Evolutionary conservation across 1,140 invertebrate species (phyloP).

Genomic region (Odontomachus brunneus): DNA sequence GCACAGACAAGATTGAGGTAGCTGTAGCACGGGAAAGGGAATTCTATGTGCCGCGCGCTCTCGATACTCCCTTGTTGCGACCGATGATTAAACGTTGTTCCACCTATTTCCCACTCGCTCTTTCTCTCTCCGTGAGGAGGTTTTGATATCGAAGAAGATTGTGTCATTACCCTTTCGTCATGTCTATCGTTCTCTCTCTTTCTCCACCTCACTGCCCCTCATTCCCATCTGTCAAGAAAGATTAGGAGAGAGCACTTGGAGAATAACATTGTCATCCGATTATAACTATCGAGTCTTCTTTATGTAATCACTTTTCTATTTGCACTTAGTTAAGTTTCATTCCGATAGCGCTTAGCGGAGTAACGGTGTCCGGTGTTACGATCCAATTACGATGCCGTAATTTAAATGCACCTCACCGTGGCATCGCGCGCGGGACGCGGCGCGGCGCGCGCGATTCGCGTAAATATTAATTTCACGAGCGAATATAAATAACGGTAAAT

Average conservation of each 20-base stretch:
- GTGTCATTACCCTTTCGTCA: not conserved
- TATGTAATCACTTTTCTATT: not conserved
- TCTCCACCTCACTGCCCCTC: too few species aligned
- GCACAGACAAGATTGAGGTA: constrained; percentile 56
- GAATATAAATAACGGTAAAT: constrained; percentile 69
- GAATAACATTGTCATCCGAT: not conserved
- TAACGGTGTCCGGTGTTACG: constrained; percentile 24
- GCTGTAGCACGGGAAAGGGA: constrained; percentile 21
- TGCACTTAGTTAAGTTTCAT: constrained; percentile 5
- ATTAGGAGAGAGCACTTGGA: not conserved
- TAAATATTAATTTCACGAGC: constrained; percentile 76
- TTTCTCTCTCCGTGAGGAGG: not conserved
- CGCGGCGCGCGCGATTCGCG: constrained; percentile 23
- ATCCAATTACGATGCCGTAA: constrained; percentile 42
- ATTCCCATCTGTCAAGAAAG: too few species aligned
- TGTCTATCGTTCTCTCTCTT: not conserved
- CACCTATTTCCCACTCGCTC: not conserved
- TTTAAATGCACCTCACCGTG: constrained; percentile 59
- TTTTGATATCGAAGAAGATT: not conserved
- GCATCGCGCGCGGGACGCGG: not conserved
- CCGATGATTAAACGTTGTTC: constrained; percentile 9
- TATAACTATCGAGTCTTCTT: constrained; percentile 4
- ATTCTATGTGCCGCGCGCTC: constrained; percentile 10
- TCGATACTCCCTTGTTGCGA: constrained; percentile 11
- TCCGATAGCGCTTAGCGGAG: not conserved